phyloP scores from a whole-genome alignment of 2,888 invertebrate genomes.

The Tridacna crocea region DNA sequence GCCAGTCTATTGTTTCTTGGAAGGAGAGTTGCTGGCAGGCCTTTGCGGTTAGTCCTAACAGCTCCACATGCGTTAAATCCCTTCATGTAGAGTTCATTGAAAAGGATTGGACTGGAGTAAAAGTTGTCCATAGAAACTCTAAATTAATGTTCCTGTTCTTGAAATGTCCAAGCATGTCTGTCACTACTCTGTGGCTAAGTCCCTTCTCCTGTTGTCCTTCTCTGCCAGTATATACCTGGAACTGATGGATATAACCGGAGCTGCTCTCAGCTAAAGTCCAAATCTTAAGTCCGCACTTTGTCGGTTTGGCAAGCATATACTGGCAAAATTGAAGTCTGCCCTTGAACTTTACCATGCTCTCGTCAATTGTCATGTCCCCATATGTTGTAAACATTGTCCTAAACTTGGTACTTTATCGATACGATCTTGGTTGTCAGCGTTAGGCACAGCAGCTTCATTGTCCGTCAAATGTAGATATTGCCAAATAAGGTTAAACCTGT shows the following conservation, averaged over 20 bases:
- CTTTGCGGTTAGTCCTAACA: conserved; percentile 45
- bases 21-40: conserved; percentile 41
- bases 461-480: neutral
- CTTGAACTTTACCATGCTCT: conserved; percentile 42
- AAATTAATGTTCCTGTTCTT: conserved; percentile 2
- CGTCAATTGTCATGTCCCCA: conserved; percentile 42
- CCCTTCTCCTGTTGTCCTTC: conserved; percentile 33
- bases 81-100: conserved; percentile 7
- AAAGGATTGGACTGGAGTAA: conserved; percentile 36
- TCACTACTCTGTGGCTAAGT: conserved; percentile 31
- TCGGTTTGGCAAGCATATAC: conserved; percentile 52
- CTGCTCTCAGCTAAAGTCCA: conserved; percentile 37
- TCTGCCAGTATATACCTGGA: conserved; percentile 46
- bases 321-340: conserved; percentile 45
- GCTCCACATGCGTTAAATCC: conserved; percentile 49
- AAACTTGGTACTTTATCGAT: neutral
- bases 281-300: conserved; percentile 48
- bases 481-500: neutral
- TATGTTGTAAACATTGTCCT: conserved; percentile 27
- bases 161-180: conserved; percentile 4
- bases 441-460: neutral
- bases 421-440: neutral
- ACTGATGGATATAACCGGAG: conserved; percentile 26
- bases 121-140: conserved; percentile 51
- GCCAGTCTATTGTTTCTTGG: conserved; percentile 32